Conservation (phyloP, 2,113 vertebrate genomes). For the Albula glossodonta region DNA sequence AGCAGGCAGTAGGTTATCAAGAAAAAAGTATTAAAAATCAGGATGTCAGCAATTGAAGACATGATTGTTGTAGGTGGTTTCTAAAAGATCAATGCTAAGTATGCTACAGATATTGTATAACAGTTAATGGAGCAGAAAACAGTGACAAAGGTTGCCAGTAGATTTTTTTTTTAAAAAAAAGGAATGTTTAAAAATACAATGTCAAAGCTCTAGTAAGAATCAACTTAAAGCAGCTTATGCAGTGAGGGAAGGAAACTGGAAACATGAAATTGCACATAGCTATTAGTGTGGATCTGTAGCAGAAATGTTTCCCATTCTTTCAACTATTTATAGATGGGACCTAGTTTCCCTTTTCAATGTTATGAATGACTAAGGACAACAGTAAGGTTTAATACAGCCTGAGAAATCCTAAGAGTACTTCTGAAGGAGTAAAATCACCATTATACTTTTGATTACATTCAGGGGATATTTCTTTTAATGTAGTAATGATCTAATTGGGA, state of each 20-base stretch:
- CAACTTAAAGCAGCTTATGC: slow-evolving; percentile 29
- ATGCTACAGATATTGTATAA: slow-evolving; percentile 16
- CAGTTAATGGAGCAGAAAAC: background rate
- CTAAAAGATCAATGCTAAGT: background rate
- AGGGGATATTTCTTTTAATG: slow-evolving; percentile 41
- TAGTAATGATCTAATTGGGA: slow-evolving; percentile 45
- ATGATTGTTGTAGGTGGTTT: background rate
- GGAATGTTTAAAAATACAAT: slow-evolving; percentile 16
- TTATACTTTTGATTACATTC: slow-evolving; percentile 60
- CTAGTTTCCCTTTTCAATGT: slow-evolving; percentile 29
- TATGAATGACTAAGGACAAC: slow-evolving; percentile 34
- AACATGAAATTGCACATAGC: slow-evolving; percentile 60
- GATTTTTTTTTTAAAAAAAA: slow-evolving; percentile 7
- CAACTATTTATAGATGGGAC: slow-evolving; percentile 15
- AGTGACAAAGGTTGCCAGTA: background rate
- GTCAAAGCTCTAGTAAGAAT: background rate
- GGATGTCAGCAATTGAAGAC: background rate
- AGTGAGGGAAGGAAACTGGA: slow-evolving; percentile 55
- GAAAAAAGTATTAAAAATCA: background rate
- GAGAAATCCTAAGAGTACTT: slow-evolving; percentile 44
- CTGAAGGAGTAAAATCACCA: slow-evolving; percentile 35
- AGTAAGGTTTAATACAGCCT: slow-evolving; percentile 57
- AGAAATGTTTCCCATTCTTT: background rate
- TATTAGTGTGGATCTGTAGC: slow-evolving; percentile 51
- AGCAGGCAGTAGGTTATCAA: slow-evolving; percentile 24